These are phyloP conservation scores for Leucosticte australis DNA, from an alignment of 2,113 vertebrate genomes.

Conservation along the genomic window DNA sequence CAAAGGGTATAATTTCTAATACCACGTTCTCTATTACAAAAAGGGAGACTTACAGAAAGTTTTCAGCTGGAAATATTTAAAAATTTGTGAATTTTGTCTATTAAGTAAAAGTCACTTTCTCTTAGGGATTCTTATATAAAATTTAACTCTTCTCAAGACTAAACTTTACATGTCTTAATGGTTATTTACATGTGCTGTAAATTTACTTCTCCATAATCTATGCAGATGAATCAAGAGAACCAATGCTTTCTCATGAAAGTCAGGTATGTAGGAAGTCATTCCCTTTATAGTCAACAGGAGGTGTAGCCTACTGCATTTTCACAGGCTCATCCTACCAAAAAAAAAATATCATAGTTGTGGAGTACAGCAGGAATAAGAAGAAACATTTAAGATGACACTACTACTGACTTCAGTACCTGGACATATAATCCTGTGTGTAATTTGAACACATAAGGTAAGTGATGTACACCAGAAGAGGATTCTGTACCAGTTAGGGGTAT, in stretches of 20 bases:
- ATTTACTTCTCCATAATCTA: neutral
- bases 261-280: neutral
- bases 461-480: neutral
- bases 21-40: neutral
- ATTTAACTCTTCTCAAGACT: neutral
- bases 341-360: neutral
- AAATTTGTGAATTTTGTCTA: neutral
- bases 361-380: neutral
- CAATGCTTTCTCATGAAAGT: neutral
- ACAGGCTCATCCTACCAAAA: neutral
- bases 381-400: neutral
- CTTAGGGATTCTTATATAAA: neutral
- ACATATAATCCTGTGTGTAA: neutral
- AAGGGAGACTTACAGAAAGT: neutral
- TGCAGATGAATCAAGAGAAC: neutral
- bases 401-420: neutral
- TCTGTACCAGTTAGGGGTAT: neutral
- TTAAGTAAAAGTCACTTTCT: neutral
- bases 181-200: neutral
- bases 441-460: neutral
- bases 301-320: neutral
- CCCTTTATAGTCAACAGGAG: neutral
- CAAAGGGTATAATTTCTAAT: neutral
- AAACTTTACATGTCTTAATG: neutral
- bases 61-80: neutral